A percentile compares a stretch with the other conserved stretches of the same genome.
phyloP scores from a whole-genome alignment of 2,797 vertebrate genomes.

The Sebastes taczanowskii region DNA sequence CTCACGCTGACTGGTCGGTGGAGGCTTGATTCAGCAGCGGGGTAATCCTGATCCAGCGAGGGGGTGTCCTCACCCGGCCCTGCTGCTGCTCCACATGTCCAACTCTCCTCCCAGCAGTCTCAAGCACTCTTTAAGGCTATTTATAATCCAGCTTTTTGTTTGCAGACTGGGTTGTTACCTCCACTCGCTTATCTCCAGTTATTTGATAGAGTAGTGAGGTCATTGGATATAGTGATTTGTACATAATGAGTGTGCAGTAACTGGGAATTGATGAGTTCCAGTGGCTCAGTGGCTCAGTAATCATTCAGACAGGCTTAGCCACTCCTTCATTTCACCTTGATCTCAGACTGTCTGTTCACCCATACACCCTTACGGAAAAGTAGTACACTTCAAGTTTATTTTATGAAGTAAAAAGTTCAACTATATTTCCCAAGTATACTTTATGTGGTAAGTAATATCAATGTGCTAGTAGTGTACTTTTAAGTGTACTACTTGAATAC shows the following conservation, averaged over 20 bases:
- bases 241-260: constrained; percentile 6
- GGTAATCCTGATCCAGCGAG: constrained; percentile 61
- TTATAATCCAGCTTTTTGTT: constrained; percentile 71
- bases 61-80: constrained; percentile 62
- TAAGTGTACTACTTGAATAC: no score
- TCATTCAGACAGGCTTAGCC: constrained; percentile 20
- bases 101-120: constrained; percentile 57
- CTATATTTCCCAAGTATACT: no score
- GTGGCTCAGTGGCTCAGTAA: constrained; percentile 37
- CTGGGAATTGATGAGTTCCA: constrained; percentile 51
- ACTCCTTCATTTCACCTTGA: constrained; percentile 25
- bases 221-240: constrained; percentile 47
- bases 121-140: constrained; percentile 55
- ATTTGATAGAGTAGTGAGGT: constrained; percentile 65
- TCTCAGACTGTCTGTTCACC: constrained; percentile 5
- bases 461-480: no score
- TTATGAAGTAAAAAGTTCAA: no score
- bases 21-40: constrained; percentile 39
- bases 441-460: no score
- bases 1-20: constrained; percentile 51
- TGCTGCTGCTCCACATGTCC: constrained; percentile 39
- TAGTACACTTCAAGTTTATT: no score
- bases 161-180: constrained; percentile 63
- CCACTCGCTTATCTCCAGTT: constrained; percentile 63
- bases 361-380: background rate